These are phyloP conservation scores for Tachina grossa DNA, from an alignment of 2,888 invertebrate species.

Conservation along the genomic window DNA sequence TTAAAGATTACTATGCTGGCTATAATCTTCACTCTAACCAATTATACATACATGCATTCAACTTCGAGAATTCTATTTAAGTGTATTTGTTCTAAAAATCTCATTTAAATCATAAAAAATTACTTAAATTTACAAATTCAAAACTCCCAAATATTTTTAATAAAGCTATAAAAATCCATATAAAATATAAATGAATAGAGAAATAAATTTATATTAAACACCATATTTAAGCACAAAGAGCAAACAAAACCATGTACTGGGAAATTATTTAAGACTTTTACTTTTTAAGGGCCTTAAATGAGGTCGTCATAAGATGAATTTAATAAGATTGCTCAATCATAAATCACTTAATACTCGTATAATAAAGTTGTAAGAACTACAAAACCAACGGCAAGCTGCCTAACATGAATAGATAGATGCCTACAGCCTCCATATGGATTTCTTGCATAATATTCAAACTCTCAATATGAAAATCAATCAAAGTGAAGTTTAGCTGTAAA, in stretches of 20 bases:
- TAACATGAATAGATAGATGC: conserved; percentile 9
- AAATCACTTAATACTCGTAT: conserved; percentile 54
- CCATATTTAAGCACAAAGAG: conserved; percentile 38
- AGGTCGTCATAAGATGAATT: conserved; percentile 30
- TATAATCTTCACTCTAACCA: background rate
- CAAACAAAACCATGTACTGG: conserved; percentile 4
- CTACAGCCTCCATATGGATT: background rate
- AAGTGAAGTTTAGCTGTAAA: conserved; percentile 28
- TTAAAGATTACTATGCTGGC: conserved; percentile 43
- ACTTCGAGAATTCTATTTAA: conserved; percentile 31
- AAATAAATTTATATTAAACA: background rate
- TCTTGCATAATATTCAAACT: conserved; percentile 32
- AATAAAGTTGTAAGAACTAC: conserved; percentile 53
- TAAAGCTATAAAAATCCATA: background rate
- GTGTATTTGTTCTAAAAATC: conserved; percentile 32
- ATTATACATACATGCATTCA: background rate
- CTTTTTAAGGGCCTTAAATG: conserved; percentile 38
- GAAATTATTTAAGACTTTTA: conserved; percentile 34
- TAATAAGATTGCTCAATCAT: conserved; percentile 61
- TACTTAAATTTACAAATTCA: conserved; percentile 10
- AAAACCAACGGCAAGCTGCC: conserved; percentile 14
- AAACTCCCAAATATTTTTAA: background rate
- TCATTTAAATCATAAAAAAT: conserved; percentile 39
- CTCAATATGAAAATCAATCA: conserved; percentile 61
- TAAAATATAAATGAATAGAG: background rate